Conservation (phyloP, 2,888 invertebrate genomes). For the Temnothorax ravouxi region DNA sequence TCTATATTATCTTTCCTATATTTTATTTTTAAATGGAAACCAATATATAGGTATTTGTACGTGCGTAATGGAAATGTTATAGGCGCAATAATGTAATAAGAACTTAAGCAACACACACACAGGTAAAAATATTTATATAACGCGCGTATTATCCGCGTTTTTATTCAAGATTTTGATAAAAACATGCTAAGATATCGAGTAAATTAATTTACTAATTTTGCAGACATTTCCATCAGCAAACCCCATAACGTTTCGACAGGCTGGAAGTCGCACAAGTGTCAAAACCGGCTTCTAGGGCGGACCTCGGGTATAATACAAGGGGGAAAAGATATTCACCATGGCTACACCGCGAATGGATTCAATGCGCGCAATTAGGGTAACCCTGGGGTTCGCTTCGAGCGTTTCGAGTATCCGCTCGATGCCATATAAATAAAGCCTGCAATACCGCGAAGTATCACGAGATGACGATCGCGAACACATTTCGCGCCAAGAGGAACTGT, state of each 20-base stretch:
- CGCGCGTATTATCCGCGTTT: too few relatives aligned
- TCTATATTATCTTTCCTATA: neutral
- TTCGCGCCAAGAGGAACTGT: constrained; percentile 29
- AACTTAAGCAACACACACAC: neutral
- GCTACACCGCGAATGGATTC: constrained; percentile 59
- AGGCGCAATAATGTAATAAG: neutral
- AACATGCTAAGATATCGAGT: neutral
- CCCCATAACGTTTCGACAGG: constrained; percentile 70
- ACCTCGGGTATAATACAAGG: constrained; percentile 60
- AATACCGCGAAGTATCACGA: constrained; percentile 30
- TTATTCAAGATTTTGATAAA: constrained; percentile 8
- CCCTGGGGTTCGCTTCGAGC: constrained; percentile 16
- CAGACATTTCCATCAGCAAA: constrained; percentile 13
- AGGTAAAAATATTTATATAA: neutral
- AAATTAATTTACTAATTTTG: constrained; percentile 12
- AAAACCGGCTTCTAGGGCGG: constrained; percentile 74
- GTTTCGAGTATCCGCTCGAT: constrained; percentile 34
- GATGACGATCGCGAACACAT: constrained; percentile 24
- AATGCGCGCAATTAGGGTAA: constrained; percentile 67
- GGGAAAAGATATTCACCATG: constrained; percentile 67
- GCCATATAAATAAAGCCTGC: constrained; percentile 31
- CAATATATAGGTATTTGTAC: neutral
- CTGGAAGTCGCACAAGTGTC: constrained; percentile 80
- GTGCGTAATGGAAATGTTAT: neutral
- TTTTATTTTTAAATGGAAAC: constrained; percentile 11